Evolutionary conservation across 2,113 vertebrate genomes (phyloP).

Genomic region (Perognathus longimembris): DNA sequence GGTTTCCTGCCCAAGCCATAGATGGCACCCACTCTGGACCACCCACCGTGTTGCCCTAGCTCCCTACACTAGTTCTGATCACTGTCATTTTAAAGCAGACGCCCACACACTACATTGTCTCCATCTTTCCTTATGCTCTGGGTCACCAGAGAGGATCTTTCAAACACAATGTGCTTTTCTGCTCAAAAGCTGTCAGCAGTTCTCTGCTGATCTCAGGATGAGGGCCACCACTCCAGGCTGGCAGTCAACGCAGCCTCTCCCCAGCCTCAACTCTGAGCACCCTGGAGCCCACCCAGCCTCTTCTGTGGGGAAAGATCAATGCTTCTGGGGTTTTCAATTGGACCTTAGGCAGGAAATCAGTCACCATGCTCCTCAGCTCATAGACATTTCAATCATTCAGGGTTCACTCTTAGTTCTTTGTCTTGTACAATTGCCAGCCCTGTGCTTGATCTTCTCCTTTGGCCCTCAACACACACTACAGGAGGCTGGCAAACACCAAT

Average conservation of each 20-base stretch:
- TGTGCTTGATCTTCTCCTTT: neutral
- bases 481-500: neutral
- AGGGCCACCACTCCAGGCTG: neutral
- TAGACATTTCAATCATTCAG: fast-evolving
- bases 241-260: neutral
- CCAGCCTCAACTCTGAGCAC: neutral
- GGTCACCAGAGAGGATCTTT: neutral
- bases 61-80: neutral
- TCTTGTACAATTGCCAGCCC: neutral
- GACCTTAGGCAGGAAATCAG: neutral
- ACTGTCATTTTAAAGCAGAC: neutral
- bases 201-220: neutral
- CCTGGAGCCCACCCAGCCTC: neutral
- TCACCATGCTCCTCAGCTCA: no score
- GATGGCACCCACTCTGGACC: no score
- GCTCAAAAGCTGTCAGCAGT: neutral
- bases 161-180: neutral
- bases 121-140: neutral
- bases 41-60: no score
- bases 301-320: neutral
- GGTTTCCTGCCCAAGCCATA: no score
- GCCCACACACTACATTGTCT: neutral
- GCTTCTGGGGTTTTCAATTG: neutral
- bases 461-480: neutral
- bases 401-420: neutral